phyloP scores from a whole-genome alignment of 2,888 invertebrate genomes.

The Nomada ferruginata region DNA sequence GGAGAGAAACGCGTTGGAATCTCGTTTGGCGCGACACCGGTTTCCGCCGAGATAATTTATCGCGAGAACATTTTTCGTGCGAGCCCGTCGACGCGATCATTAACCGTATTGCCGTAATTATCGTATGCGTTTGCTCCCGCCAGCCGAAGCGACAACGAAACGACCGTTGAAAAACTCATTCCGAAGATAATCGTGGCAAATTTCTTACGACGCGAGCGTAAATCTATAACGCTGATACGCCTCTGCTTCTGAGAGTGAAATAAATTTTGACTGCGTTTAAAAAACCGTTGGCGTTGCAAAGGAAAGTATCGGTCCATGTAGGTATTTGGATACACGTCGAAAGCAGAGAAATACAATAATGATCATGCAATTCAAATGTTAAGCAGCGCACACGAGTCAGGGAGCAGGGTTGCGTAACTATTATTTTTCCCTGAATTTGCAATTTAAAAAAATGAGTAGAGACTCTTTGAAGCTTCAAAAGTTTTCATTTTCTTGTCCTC shows the following conservation, averaged over 20 bases:
- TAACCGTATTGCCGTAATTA: constrained; percentile 48
- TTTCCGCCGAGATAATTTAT: constrained; percentile 52
- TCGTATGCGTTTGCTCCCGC: constrained; percentile 18
- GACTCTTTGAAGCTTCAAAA: too few species aligned
- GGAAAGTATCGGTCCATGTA: constrained; percentile 35
- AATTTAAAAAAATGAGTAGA: background rate
- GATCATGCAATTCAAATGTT: constrained; percentile 61
- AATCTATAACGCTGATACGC: too few species aligned
- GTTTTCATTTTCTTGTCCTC: too few species aligned
- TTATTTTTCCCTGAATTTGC: background rate
- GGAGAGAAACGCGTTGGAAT: constrained; percentile 40
- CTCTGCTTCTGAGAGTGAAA: background rate
- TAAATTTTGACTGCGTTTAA: background rate
- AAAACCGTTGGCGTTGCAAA: constrained; percentile 12
- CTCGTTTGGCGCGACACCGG: constrained; percentile 50
- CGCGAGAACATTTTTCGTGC: constrained; percentile 36
- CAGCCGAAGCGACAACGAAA: constrained; percentile 23
- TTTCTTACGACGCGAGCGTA: background rate
- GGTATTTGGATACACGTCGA: constrained; percentile 22
- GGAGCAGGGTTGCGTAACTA: background rate
- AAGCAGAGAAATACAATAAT: constrained; percentile 53
- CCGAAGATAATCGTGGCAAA: background rate
- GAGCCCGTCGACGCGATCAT: constrained; percentile 36
- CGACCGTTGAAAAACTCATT: background rate
- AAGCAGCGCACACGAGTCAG: constrained; percentile 39